Evolutionary conservation across 1,140 invertebrate species (phyloP).

Genomic region (Pantala flavescens): DNA sequence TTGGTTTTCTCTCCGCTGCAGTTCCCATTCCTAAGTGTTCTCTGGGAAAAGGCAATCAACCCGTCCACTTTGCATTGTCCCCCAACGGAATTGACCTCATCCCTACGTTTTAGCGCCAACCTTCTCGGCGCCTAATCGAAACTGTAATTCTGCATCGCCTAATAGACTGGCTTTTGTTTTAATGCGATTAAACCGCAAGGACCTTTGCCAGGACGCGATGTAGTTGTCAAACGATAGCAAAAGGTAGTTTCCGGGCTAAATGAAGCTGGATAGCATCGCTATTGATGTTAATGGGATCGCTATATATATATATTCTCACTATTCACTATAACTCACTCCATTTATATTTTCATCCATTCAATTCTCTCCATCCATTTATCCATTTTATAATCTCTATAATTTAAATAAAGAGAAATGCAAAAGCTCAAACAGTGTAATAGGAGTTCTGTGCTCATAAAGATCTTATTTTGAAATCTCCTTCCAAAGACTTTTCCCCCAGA

Average conservation of each 20-base stretch:
- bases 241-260: background rate
- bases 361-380: too few relatives aligned
- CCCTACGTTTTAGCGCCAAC: background rate
- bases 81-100: background rate
- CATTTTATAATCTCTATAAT: too few relatives aligned
- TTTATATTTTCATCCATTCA: too few relatives aligned
- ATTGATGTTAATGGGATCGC: too few relatives aligned
- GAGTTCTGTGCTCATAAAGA: too few relatives aligned
- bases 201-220: background rate
- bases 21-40: background rate
- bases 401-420: too few relatives aligned
- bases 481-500: too few relatives aligned
- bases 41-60: background rate
- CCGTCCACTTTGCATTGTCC: background rate
- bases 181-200: conserved; percentile 5
- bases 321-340: too few relatives aligned
- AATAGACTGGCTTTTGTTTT: conserved; percentile 6
- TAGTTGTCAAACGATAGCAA: background rate
- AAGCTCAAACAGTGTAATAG: too few relatives aligned
- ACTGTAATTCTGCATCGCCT: conserved; percentile 4
- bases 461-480: too few relatives aligned
- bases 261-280: too few relatives aligned
- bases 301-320: too few relatives aligned
- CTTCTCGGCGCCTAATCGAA: background rate
- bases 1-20: background rate